phyloP scores from a whole-genome alignment of 2,888 invertebrate species.

The Chesias legatella region DNA sequence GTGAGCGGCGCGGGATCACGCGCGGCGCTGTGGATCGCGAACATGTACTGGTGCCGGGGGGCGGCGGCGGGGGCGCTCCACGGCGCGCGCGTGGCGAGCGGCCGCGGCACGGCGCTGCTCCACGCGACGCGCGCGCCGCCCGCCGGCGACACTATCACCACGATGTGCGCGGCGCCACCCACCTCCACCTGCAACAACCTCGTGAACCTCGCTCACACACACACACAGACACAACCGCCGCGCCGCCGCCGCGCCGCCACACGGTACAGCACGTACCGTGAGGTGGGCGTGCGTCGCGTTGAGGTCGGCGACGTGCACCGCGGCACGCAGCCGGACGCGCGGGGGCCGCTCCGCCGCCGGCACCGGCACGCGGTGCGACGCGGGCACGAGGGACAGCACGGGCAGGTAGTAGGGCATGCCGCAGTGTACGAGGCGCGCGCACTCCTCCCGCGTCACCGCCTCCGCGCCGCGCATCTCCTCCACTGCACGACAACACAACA shows the following conservation, averaged over 20 bases:
- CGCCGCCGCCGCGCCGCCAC: too few relatives aligned
- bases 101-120: slow-evolving; percentile 70
- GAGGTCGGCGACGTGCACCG: slow-evolving; percentile 10
- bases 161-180: slow-evolving; percentile 40
- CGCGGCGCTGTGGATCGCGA: slow-evolving; percentile 40
- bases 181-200: too few relatives aligned
- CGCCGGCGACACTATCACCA: slow-evolving; percentile 81
- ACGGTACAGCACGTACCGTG: too few relatives aligned
- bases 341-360: slow-evolving; percentile 57
- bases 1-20: slow-evolving; percentile 13
- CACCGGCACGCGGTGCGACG: slow-evolving; percentile 80
- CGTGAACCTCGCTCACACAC: too few relatives aligned
- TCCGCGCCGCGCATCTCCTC: slow-evolving; percentile 49
- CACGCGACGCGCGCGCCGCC: slow-evolving; percentile 67
- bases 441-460: slow-evolving; percentile 79
- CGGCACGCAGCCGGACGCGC: slow-evolving; percentile 8
- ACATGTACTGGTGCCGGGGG: slow-evolving; percentile 72
- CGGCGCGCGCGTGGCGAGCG: slow-evolving; percentile 60
- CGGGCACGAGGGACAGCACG: slow-evolving; percentile 83
- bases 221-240: too few relatives aligned
- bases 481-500: slow-evolving; percentile 24
- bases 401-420: slow-evolving; percentile 91
- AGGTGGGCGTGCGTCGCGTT: slow-evolving; percentile 20
- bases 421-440: slow-evolving; percentile 85
- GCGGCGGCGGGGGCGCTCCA: slow-evolving; percentile 60